phyloP scores from a whole-genome alignment of 2,888 invertebrate species.

The Urechis unicinctus region DNA sequence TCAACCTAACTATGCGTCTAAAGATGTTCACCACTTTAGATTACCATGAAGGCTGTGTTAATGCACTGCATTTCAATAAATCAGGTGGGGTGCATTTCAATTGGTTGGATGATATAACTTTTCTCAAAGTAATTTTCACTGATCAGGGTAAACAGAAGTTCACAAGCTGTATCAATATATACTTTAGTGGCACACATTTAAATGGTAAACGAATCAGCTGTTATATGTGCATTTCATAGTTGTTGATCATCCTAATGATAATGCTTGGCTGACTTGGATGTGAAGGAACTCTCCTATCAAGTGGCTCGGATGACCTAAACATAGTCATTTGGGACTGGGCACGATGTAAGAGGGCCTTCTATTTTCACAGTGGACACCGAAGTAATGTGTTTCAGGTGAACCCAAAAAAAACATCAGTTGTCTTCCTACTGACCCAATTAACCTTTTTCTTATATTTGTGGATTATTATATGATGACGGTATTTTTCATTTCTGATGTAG shows the following conservation, averaged over 20 bases:
- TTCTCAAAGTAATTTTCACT: background rate
- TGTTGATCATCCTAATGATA: no score
- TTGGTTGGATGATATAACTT: background rate
- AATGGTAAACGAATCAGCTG: no score
- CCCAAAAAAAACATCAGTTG: background rate
- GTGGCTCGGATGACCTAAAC: conserved; percentile 84
- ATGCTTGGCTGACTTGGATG: no score
- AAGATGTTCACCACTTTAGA: conserved; percentile 70
- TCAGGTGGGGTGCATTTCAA: conserved; percentile 50
- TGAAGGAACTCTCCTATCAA: conserved; percentile 69
- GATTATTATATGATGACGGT: background rate
- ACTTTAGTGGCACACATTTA: no score
- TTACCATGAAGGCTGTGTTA: conserved; percentile 83
- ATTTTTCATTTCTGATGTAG: background rate
- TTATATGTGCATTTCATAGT: no score
- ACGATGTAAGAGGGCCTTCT: conserved; percentile 60
- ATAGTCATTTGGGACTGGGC: conserved; percentile 91
- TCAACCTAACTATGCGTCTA: conserved; percentile 75
- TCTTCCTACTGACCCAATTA: background rate
- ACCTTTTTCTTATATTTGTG: background rate
- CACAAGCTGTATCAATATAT: no score
- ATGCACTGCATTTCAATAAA: conserved; percentile 82
- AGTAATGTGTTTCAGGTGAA: conserved; percentile 77
- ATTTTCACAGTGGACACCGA: conserved; percentile 74
- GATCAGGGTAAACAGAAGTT: no score